Conservation (phyloP, 2,113 vertebrate genomes). For the Oxygymnocypris stewartii region DNA sequence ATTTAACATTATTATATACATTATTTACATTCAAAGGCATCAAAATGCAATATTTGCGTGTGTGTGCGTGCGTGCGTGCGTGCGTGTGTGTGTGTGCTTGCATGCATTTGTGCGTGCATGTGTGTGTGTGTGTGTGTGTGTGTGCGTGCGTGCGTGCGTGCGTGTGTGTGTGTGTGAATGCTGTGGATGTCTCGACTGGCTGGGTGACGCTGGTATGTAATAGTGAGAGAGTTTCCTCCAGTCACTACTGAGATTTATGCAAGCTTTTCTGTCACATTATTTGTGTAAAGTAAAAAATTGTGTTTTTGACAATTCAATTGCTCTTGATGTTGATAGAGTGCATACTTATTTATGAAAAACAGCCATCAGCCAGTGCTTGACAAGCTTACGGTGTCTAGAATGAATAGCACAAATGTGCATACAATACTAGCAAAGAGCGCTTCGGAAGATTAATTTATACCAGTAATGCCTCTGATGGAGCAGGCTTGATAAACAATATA, state of each 20-base stretch:
- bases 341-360: not conserved
- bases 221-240: not conserved
- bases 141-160: not conserved
- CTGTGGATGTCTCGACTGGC: not conserved
- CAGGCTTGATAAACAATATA: not conserved
- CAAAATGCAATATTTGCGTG: not conserved
- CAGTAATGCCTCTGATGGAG: not conserved
- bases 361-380: not conserved
- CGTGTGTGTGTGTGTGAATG: not conserved
- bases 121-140: no score
- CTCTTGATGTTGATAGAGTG: conserved; percentile 9
- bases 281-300: not conserved
- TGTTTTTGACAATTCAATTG: conserved; percentile 6
- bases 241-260: not conserved
- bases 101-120: no score
- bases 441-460: not conserved
- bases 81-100: not conserved
- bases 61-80: not conserved
- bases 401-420: not conserved
- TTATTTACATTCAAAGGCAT: not conserved
- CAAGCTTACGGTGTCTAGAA: not conserved
- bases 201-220: not conserved
- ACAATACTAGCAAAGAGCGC: not conserved
- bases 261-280: not conserved
- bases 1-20: no score